Conservation (phyloP, 1,140 invertebrate species). For the Drosophila lacteicornis region DNA sequence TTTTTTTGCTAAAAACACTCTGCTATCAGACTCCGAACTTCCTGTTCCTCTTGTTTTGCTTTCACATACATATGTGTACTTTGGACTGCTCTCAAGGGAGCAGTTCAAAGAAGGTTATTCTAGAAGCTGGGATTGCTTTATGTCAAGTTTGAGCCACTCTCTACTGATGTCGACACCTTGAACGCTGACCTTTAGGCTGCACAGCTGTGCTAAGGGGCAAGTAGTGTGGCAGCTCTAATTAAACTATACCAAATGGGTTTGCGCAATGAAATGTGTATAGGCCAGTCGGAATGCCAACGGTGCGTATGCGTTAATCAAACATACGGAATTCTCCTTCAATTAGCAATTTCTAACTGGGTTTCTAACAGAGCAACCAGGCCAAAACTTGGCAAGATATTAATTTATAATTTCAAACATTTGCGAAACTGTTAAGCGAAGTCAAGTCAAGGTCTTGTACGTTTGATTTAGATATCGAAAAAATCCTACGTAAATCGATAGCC, state of each 20-base stretch:
- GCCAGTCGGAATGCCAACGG: constrained; percentile 26
- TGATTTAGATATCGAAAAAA: no score
- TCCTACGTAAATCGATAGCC: no score
- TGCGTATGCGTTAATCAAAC: constrained; percentile 23
- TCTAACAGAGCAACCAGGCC: background rate
- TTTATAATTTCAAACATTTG: background rate
- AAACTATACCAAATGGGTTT: constrained; percentile 69
- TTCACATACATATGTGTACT: constrained; percentile 13
- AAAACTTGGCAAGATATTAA: background rate
- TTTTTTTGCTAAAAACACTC: constrained; percentile 8
- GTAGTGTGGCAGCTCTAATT: constrained; percentile 55
- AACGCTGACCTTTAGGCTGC: constrained; percentile 61
- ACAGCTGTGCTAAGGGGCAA: constrained; percentile 23
- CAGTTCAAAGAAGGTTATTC: constrained; percentile 17
- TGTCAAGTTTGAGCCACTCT: constrained; percentile 8
- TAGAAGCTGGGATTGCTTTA: background rate
- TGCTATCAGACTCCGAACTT: constrained; percentile 19
- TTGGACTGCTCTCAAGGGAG: constrained; percentile 5
- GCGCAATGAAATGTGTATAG: constrained; percentile 44
- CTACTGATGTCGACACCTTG: constrained; percentile 49
- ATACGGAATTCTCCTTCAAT: constrained; percentile 23
- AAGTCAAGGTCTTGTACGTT: background rate
- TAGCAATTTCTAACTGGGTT: constrained; percentile 19
- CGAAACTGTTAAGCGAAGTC: background rate
- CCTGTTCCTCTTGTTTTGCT: constrained; percentile 1